These are phyloP conservation scores for Lithobates sylvaticus DNA, from an alignment of 2,797 vertebrate genomes.

Conservation along the genomic window DNA sequence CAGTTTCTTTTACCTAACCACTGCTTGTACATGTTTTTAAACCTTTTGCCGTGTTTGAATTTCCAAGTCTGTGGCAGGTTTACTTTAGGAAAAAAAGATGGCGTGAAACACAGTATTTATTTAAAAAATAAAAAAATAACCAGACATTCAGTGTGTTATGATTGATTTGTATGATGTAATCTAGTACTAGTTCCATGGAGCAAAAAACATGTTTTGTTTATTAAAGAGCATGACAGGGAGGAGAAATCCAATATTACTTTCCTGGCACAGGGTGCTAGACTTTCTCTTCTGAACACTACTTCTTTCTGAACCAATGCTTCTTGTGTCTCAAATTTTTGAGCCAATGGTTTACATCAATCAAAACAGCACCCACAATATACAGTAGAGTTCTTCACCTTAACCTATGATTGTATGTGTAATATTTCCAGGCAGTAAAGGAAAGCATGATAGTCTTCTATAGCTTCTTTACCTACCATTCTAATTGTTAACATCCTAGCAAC, in stretches of 20 bases:
- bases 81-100: not conserved
- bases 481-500: not conserved
- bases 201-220: slow-evolving; percentile 5
- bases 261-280: not conserved
- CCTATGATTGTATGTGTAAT: not conserved
- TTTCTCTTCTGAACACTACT: not conserved
- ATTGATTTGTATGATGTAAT: not conserved
- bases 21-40: not conserved
- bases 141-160: not conserved
- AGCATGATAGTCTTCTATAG: not conserved
- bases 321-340: not conserved
- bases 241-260: not conserved
- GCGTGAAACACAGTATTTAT: not conserved
- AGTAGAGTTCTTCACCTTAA: not conserved
- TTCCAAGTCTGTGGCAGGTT: not conserved
- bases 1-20: too few species aligned
- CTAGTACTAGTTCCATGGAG: not conserved
- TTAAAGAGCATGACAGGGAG: not conserved
- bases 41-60: too few species aligned
- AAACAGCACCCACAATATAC: not conserved
- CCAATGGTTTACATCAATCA: not conserved
- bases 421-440: not conserved
- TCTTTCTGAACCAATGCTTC: not conserved
- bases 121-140: not conserved
- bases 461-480: not conserved